A percentile compares a stretch with the other conserved stretches of the same genome.
Evolutionary conservation across 2,113 vertebrate genomes (phyloP).

Genomic region (Chaetops frenatus): DNA sequence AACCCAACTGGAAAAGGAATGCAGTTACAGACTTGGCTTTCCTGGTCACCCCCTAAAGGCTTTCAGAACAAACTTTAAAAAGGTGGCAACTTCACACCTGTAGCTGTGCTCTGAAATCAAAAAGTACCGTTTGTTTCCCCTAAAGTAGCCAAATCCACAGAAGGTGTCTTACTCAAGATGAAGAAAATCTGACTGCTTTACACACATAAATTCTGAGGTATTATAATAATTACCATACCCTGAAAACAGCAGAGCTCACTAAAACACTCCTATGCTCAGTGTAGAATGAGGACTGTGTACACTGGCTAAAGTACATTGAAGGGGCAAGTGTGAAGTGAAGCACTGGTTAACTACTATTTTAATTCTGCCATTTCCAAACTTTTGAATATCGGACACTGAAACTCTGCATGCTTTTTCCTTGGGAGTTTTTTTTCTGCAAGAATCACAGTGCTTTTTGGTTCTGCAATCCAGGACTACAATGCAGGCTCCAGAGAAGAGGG

Average conservation of each 20-base stretch:
- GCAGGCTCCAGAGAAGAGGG: neutral
- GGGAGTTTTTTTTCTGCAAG: neutral
- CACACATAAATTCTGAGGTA: neutral
- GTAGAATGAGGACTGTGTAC: neutral
- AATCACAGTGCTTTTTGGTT: neutral
- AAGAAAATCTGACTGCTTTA: neutral
- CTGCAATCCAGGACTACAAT: neutral
- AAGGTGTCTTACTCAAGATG: neutral
- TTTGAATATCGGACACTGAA: neutral
- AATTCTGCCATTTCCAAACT: neutral
- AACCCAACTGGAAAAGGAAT: neutral
- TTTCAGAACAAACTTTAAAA: neutral
- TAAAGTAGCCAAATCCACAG: neutral
- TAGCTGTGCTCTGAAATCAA: neutral
- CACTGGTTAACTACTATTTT: neutral
- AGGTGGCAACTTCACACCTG: neutral
- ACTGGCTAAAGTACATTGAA: fast-evolving
- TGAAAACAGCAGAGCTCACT: neutral
- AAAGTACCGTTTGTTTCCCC: neutral
- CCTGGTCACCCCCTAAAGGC: neutral
- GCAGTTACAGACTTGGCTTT: neutral
- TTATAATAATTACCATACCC: neutral
- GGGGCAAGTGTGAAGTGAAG: neutral
- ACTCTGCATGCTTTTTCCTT: neutral
- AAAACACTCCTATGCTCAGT: neutral